Evolutionary conservation across 2,888 invertebrate species (phyloP), one percentile per base, ranked within the genome.

Genomic region (Nomada lathburiana): DNA sequence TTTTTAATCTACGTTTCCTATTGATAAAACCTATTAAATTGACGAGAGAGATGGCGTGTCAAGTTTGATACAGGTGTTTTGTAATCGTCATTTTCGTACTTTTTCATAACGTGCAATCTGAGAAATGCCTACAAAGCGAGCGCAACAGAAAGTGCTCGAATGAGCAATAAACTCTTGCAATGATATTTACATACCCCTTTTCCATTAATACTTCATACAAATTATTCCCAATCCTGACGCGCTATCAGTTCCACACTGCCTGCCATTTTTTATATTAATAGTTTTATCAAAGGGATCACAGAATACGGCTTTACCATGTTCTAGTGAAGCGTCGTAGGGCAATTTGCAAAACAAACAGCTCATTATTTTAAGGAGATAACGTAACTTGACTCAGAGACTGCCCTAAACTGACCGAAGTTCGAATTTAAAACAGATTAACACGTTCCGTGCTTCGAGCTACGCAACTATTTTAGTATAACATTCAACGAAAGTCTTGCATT

Each of bases 81-180:
- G 42, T 9, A 26, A 55, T 42, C 1, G 42, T 13, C 11, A 55
- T 42, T 42, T 55, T 44, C 7, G 1, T 18, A 11, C n/a, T 20
- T 44, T 42, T 63, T 20, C n/a, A 10, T 20, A 36, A 52, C 44
- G 53, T 5, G 18, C 29, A 57, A 57, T 47, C 42, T 20, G 72
- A 65, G 73, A 81, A 78, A 60, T 7, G n/a, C 42, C 29, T 65
- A 72, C 64, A 69, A 76, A 79, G 9, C 69, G 44, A 55, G 13
- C 2, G 42, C 9, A 47, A 23, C 29, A n/a, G 18, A 53, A 71
- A 65, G 67, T 20, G 42, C 36, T 60, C 62, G 29, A n/a, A 36
- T 44, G 36, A 57, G 26, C 44, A 52, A 52, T 13, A 20, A 36
- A 11, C 16, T 20, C 53, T 42, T 2, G 36, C 11, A n/a, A 60